Base-by-base conservation (phyloP, 2,797 vertebrate genomes). In the Pampus argenteus region DNA sequence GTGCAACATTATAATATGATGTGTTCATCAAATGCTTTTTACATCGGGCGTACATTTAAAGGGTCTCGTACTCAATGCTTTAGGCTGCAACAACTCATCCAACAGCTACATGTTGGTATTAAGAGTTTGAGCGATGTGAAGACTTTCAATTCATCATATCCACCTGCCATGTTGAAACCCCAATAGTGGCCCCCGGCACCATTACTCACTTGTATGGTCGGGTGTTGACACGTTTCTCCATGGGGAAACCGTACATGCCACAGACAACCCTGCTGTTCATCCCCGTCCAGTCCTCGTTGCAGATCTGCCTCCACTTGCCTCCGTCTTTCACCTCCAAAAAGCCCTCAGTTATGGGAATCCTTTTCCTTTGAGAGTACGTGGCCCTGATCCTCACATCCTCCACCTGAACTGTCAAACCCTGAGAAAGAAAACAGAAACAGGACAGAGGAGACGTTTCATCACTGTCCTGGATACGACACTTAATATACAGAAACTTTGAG, bases 211-310 rank as follows among this genome's bases (percentile, higher is more conserved):
- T 98, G 95, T 99, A 99, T 45, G 95, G 94, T 28, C 92, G 94
- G 74, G 66, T 20, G 66, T 97, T 99, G 91, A 95, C 95, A 10
- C 91, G 93, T 86, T 95, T 98, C 85, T 97, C 96, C 0, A 86
- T 81, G 0, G 98, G 98, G 81, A 99, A 99, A 18, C 98, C 98
- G 0, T 97, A 96, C 98, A 99, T 99, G 89, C 98, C 98, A 1
- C 98, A 99, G 85, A 98, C 88, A 2, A 99, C 97, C 0, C 95
- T 93, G 86, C 91, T 96, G 71, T 98, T 98, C 81, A 93, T 94
- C 66, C 81, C 65, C 0, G 91, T 97, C 98, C 98, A 99, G 45
- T 94, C 92, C 71, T 86, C 91, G 66, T 95, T 93, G 0, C 98
- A 99, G 91, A 99, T 95, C 93, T 98, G 98, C 77, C 95, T 96